A percentile compares a stretch with the other conserved stretches of the same genome.
Conservation (phyloP, 2,797 vertebrate species). For the Moxostoma hubbsi region DNA sequence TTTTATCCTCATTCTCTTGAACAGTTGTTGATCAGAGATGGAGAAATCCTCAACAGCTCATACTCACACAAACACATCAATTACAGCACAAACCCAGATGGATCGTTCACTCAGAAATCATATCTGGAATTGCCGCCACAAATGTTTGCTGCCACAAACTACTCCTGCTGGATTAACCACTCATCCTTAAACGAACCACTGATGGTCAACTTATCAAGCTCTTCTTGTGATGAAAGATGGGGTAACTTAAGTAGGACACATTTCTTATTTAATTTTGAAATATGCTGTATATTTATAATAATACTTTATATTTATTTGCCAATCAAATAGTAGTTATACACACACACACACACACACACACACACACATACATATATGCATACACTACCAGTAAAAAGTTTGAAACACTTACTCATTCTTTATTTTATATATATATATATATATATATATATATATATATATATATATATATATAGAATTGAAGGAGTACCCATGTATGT, state of each 20-base stretch:
- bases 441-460: too few species aligned
- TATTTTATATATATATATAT: too few species aligned
- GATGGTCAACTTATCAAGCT: constrained; percentile 18
- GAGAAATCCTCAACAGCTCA: constrained; percentile 28
- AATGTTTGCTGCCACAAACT: constrained; percentile 1
- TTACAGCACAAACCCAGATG: constrained; percentile 6
- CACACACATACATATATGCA: too few species aligned
- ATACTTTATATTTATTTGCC: too few species aligned
- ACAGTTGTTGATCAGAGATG: constrained; percentile 45
- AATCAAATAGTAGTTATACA: background rate
- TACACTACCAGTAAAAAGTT: too few species aligned
- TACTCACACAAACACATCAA: background rate
- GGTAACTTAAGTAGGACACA: background rate
- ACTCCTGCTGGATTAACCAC: constrained; percentile 51
- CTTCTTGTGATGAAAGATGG: constrained; percentile 6
- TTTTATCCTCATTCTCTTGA: constrained; percentile 28
- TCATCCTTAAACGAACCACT: constrained; percentile 30
- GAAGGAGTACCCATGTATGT: too few species aligned
- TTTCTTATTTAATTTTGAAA: too few species aligned
- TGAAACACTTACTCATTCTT: too few species aligned
- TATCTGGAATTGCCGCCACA: constrained; percentile 20
- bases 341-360: too few species aligned
- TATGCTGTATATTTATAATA: too few species aligned
- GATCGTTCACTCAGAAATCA: constrained; percentile 15
- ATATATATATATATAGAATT: too few species aligned